Percentiles rank a stretch among this genome's conserved stretches.
phyloP scores from a whole-genome alignment of 2,113 vertebrate genomes.

The Echinops telfairi region DNA sequence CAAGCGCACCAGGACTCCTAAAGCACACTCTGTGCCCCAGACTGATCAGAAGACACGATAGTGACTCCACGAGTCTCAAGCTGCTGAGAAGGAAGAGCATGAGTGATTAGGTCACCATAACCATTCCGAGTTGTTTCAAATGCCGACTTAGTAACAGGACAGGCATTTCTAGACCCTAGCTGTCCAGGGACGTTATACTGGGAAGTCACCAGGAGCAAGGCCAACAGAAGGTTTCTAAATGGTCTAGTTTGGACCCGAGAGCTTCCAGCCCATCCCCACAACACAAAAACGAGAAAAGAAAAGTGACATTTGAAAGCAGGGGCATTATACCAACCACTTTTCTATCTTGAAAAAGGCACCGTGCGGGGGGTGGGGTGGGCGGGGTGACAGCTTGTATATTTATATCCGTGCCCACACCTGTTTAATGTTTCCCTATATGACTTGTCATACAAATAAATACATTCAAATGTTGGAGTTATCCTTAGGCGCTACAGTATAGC shows the following conservation, averaged over 20 bases:
- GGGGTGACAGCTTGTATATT: background rate
- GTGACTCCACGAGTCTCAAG: background rate
- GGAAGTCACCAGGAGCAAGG: slow-evolving; percentile 55
- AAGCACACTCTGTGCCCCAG: slow-evolving; percentile 31
- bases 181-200: background rate
- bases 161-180: slow-evolving; percentile 63
- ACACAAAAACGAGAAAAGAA: background rate
- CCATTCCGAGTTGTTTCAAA: slow-evolving; percentile 48
- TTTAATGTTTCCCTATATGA: background rate
- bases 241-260: slow-evolving; percentile 17
- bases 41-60: slow-evolving; percentile 51
- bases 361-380: too few relatives aligned
- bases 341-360: background rate
- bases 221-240: background rate
- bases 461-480: slow-evolving; percentile 16
- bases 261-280: background rate
- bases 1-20: slow-evolving; percentile 12
- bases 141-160: slow-evolving; percentile 55
- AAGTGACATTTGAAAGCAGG: background rate
- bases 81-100: background rate
- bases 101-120: slow-evolving; percentile 47
- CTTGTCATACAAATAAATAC: slow-evolving; percentile 56
- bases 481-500: background rate
- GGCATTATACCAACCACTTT: background rate
- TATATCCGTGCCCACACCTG: background rate